Evolutionary conservation across 2,888 invertebrate species (phyloP).

Genomic region (Agelastica alni): DNA sequence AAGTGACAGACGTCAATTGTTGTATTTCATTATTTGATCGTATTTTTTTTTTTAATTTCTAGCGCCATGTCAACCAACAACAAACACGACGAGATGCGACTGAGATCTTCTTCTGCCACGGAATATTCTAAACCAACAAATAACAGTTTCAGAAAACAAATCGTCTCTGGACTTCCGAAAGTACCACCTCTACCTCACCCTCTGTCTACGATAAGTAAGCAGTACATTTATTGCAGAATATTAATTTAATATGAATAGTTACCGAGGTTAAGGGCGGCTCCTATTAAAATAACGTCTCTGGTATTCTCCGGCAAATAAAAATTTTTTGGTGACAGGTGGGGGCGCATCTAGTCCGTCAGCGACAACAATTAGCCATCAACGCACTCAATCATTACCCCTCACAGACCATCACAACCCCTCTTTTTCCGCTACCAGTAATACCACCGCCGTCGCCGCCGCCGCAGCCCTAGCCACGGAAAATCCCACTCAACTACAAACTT

Average conservation of each 20-base stretch:
- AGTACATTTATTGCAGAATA: slow-evolving; percentile 1
- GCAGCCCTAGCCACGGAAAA: slow-evolving; percentile 35
- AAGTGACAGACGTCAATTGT: no score
- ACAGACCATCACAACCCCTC: slow-evolving; percentile 48
- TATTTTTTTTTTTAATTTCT: slow-evolving; percentile 48
- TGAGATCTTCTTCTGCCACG: slow-evolving; percentile 71
- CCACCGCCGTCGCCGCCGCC: slow-evolving; percentile 38
- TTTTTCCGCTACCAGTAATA: slow-evolving; percentile 25
- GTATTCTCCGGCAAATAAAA: slow-evolving; percentile 11
- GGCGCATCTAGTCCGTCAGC: slow-evolving; percentile 46
- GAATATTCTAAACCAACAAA: slow-evolving; percentile 73
- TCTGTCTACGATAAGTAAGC: slow-evolving; percentile 41
- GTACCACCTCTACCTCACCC: slow-evolving; percentile 16
- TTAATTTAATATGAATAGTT: background rate
- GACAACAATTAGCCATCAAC: slow-evolving; percentile 60
- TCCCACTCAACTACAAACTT: slow-evolving; percentile 18
- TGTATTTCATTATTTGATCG: no score
- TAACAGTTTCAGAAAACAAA: slow-evolving; percentile 59
- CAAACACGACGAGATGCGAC: slow-evolving; percentile 66
- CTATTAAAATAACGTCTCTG: background rate
- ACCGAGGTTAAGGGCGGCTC: background rate
- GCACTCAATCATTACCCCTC: slow-evolving; percentile 72
- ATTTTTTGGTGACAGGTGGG: slow-evolving; percentile 47
- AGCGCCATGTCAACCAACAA: slow-evolving; percentile 70
- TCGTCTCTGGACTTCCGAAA: slow-evolving; percentile 27